Evolutionary conservation across 2,113 vertebrate species (phyloP).

Genomic region (Tretioscincus oriximinensis): DNA sequence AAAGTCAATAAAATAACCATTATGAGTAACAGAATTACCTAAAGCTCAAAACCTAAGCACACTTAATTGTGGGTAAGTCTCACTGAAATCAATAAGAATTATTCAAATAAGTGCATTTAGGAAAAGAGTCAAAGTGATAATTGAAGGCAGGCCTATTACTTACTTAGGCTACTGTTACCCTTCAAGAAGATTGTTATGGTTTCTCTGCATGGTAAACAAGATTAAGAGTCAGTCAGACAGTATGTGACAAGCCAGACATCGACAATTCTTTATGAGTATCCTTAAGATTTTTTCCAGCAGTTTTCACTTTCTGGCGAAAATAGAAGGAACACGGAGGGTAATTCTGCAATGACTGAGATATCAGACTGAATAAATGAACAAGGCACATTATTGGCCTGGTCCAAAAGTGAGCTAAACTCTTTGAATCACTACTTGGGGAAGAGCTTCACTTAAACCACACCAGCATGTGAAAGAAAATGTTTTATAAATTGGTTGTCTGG

Average conservation of each 20-base stretch:
- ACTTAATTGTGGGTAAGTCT: not conserved
- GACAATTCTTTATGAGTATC: not conserved
- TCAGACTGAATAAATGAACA: no score
- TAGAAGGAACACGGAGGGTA: no score
- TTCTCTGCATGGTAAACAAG: slow-evolving; percentile 7
- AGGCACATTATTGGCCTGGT: no score
- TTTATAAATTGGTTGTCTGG: no score
- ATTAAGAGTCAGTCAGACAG: slow-evolving; percentile 4
- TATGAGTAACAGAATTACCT: not conserved
- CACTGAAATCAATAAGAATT: slow-evolving; percentile 17
- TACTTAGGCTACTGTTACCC: not conserved
- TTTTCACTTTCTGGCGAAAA: not conserved
- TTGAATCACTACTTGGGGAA: no score
- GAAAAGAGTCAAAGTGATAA: not conserved
- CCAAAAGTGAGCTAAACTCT: no score
- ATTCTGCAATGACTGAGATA: no score
- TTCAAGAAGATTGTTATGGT: slow-evolving; percentile 14
- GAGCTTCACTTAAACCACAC: no score
- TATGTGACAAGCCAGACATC: not conserved
- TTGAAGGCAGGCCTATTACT: slow-evolving; percentile 13
- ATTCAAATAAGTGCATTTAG: slow-evolving; percentile 10
- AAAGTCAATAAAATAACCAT: not conserved
- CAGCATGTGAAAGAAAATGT: no score
- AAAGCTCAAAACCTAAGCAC: not conserved
- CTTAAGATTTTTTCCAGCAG: not conserved